phyloP scores from a whole-genome alignment of 2,113 vertebrate genomes.

The Rhinogobius similis region DNA sequence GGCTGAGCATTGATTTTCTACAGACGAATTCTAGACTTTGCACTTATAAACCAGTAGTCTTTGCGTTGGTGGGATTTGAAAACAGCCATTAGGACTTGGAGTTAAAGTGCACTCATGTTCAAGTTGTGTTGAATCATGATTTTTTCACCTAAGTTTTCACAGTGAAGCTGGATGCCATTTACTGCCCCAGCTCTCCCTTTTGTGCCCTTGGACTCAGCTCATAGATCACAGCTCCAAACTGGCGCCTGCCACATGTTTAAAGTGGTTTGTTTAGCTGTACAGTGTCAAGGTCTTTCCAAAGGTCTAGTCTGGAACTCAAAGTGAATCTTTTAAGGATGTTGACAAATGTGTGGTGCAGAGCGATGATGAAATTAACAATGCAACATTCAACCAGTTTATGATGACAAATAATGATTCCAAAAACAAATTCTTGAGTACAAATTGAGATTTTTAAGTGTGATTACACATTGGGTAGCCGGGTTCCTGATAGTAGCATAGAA shows the following conservation, averaged over 20 bases:
- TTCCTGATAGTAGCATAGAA: too few species aligned
- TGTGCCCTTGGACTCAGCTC: not conserved
- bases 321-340: not conserved
- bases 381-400: too few species aligned
- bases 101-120: constrained; percentile 19
- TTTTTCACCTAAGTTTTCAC: not conserved
- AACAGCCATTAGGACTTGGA: constrained; percentile 19
- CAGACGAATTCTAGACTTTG: constrained; percentile 37
- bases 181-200: constrained; percentile 8
- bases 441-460: too few species aligned
- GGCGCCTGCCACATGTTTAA: constrained; percentile 5
- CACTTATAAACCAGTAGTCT: constrained; percentile 28
- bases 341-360: too few species aligned
- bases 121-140: constrained; percentile 14
- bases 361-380: too few species aligned
- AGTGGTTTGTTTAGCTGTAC: constrained; percentile 2
- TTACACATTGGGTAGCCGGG: too few species aligned
- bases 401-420: too few species aligned
- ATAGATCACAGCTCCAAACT: not conserved
- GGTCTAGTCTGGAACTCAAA: not conserved
- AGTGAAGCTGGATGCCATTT: not conserved
- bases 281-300: not conserved
- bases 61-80: constrained; percentile 11
- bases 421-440: too few species aligned
- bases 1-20: constrained; percentile 39